Conservation (phyloP, 2,888 invertebrate species). For the Dicycla oo region DNA sequence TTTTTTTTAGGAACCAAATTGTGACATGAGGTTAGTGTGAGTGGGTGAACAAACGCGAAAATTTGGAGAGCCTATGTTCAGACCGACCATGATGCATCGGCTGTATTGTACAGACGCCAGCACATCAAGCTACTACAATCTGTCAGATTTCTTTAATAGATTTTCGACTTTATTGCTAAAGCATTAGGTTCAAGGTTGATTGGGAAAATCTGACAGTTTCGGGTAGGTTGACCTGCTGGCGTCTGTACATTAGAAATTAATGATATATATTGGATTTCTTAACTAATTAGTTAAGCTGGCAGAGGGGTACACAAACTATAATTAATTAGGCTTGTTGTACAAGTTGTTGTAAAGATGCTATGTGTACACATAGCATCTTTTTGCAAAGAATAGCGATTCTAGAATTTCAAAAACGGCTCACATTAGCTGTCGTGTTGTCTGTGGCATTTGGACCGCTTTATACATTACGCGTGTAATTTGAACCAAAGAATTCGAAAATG, state of each 20-base stretch:
- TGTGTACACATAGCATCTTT: neutral
- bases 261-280: neutral
- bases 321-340: neutral
- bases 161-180: too few relatives aligned
- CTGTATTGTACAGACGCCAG: too few relatives aligned
- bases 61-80: neutral
- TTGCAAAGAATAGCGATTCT: neutral
- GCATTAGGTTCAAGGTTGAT: too few relatives aligned
- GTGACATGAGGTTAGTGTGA: neutral
- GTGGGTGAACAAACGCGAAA: neutral
- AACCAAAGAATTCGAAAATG: conserved; percentile 67
- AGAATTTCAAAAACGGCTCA: neutral
- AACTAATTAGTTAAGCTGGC: neutral
- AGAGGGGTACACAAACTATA: neutral
- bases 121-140: too few relatives aligned
- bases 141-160: too few relatives aligned
- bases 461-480: conserved; percentile 57
- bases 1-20: neutral
- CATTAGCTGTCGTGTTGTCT: neutral
- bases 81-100: neutral
- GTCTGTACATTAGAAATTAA: neutral
- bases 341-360: too few relatives aligned
- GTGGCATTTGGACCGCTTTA: conserved; percentile 61
- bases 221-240: too few relatives aligned
- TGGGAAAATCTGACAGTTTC: too few relatives aligned